phyloP scores from a whole-genome alignment of 92 coral and sea anemone species.

The Muricea muricata region DNA sequence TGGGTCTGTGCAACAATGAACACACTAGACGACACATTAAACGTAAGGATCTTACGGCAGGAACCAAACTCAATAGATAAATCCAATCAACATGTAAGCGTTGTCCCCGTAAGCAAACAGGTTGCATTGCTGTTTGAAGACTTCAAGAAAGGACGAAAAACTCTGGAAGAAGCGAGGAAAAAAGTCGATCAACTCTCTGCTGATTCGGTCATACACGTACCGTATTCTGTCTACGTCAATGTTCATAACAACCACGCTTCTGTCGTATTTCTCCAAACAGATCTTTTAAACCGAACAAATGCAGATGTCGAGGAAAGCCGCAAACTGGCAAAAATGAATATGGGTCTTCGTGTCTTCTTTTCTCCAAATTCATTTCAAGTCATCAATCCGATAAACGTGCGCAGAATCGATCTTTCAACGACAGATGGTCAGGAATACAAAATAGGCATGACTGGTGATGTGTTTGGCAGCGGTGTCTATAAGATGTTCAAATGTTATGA shows the following conservation, averaged over 20 bases:
- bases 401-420: constrained; percentile 28
- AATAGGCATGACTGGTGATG: constrained; percentile 16
- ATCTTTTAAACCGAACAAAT: constrained; percentile 2
- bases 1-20: too few relatives aligned
- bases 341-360: constrained; percentile 20
- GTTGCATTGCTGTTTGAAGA: constrained; percentile 23
- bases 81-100: constrained; percentile 18
- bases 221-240: constrained; percentile 20
- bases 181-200: constrained; percentile 8
- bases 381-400: constrained; percentile 14
- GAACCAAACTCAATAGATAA: constrained; percentile 28
- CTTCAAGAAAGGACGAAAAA: constrained; percentile 20
- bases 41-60: constrained; percentile 5
- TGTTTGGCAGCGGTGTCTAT: neutral
- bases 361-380: constrained; percentile 13
- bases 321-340: constrained; percentile 11
- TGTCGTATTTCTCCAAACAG: constrained; percentile 14
- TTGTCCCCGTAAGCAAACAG: neutral
- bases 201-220: neutral
- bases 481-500: constrained; percentile 29
- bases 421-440: constrained; percentile 11
- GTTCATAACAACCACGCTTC: constrained; percentile 24
- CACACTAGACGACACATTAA: neutral
- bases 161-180: constrained; percentile 15
- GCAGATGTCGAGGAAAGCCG: constrained; percentile 24